Conservation (phyloP, 2,113 vertebrate genomes). For the Rhynchomys soricoides region DNA sequence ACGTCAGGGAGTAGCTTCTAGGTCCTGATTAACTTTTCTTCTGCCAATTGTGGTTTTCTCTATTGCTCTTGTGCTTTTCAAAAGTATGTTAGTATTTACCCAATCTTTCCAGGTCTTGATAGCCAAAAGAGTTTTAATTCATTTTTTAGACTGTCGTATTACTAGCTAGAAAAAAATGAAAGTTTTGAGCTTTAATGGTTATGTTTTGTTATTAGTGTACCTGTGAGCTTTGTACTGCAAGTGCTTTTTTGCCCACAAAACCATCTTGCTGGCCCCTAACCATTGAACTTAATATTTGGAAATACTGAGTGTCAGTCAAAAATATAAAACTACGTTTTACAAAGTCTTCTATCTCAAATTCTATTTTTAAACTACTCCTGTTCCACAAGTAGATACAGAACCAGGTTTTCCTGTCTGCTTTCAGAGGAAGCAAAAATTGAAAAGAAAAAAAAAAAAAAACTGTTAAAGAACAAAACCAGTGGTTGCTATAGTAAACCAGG, state of each 20-base stretch:
- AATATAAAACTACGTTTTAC: slow-evolving; percentile 48
- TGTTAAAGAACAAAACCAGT: slow-evolving; percentile 52
- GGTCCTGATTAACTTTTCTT: slow-evolving; percentile 30
- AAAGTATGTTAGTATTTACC: slow-evolving; percentile 1
- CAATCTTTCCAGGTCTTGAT: slow-evolving; percentile 42
- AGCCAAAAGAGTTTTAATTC: background rate
- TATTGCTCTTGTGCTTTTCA: slow-evolving; percentile 40
- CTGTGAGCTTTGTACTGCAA: background rate
- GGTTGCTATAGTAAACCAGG: slow-evolving; percentile 60
- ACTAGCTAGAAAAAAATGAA: background rate
- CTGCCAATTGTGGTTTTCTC: background rate
- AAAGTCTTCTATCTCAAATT: slow-evolving; percentile 44
- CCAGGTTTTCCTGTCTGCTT: slow-evolving; percentile 65
- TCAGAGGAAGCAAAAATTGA: slow-evolving; percentile 62
- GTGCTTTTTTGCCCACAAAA: background rate
- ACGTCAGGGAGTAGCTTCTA: background rate
- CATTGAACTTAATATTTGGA: background rate
- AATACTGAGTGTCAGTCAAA: slow-evolving; percentile 8
- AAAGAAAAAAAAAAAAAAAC: slow-evolving; percentile 33
- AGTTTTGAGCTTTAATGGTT: background rate
- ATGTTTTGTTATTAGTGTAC: background rate
- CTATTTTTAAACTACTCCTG: slow-evolving; percentile 52
- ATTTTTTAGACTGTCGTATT: slow-evolving; percentile 52
- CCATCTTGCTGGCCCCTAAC: background rate
- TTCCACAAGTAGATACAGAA: slow-evolving; percentile 59